Percentiles rank a stretch among this genome's conserved stretches.
Evolutionary conservation across 1,140 invertebrate species (phyloP).

Genomic region (Gonioctena quinquepunctata): DNA sequence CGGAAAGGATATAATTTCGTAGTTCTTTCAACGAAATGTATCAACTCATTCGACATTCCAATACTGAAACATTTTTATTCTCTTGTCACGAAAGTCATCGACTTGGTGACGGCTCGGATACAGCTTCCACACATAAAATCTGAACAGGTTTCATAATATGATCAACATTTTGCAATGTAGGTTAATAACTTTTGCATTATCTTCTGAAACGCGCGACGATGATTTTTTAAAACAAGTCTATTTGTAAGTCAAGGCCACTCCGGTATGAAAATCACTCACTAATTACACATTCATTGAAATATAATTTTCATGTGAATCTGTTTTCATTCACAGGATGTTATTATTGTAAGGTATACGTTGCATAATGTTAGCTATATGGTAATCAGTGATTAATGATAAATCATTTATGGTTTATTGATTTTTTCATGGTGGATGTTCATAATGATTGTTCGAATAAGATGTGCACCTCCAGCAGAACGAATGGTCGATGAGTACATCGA

Average conservation of each 20-base stretch:
- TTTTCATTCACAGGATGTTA: constrained; percentile 36
- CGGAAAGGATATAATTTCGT: too few species aligned
- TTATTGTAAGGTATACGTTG: constrained; percentile 27
- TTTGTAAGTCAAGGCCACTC: constrained; percentile 30
- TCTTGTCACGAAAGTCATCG: background rate
- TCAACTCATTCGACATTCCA: too few species aligned
- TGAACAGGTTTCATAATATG: constrained; percentile 15
- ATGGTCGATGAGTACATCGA: too few species aligned
- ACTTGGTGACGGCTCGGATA: background rate
- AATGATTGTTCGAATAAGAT: too few species aligned
- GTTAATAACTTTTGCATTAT: constrained; percentile 35
- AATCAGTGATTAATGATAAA: constrained; percentile 5
- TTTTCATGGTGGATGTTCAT: too few species aligned
- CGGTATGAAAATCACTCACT: constrained; percentile 27
- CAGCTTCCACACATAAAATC: background rate
- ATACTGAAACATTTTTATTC: too few species aligned
- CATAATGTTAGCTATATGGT: constrained; percentile 26
- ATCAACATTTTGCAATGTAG: constrained; percentile 29
- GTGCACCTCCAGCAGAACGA: too few species aligned
- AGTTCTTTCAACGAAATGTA: too few species aligned
- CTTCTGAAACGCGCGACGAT: constrained; percentile 18
- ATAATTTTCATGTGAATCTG: constrained; percentile 34
- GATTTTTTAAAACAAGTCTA: constrained; percentile 28
- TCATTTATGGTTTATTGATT: constrained; percentile 4
- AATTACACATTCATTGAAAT: constrained; percentile 39